Conservation (phyloP, 2,797 vertebrate genomes). For the Pelobates cultripes region DNA sequence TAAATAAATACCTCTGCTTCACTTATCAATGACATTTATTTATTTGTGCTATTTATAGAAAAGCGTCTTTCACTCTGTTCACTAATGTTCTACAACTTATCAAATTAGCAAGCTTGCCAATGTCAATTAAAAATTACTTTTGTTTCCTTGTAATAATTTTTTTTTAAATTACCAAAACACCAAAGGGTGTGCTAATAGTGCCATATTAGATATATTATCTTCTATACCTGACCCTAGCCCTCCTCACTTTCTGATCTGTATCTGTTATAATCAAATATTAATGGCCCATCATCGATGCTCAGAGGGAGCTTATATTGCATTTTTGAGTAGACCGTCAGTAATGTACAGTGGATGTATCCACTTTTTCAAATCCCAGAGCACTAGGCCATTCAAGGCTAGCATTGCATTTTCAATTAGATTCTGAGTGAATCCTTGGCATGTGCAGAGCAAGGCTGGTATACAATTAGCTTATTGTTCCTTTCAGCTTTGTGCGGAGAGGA, state of each 20-base stretch:
- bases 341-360: conserved; percentile 76
- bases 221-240: conserved; percentile 10
- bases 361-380: conserved; percentile 79
- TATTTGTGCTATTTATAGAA: too few relatives aligned
- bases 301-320: conserved; percentile 83
- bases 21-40: too few relatives aligned
- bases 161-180: not conserved
- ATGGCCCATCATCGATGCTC: conserved; percentile 80
- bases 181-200: not conserved
- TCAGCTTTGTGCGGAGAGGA: conserved; percentile 70
- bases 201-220: conserved; percentile 11
- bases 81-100: too few relatives aligned
- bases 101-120: too few relatives aligned
- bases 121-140: not conserved
- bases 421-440: conserved; percentile 79
- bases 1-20: too few relatives aligned
- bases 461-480: conserved; percentile 79
- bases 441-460: conserved; percentile 70
- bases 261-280: conserved; percentile 86
- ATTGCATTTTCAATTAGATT: conserved; percentile 81
- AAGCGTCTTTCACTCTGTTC: too few relatives aligned
- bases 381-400: conserved; percentile 72
- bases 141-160: not conserved
- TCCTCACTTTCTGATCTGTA: conserved; percentile 74
- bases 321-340: conserved; percentile 78